Conservation (phyloP, 2,797 vertebrate genomes). For the Falco cherrug region DNA sequence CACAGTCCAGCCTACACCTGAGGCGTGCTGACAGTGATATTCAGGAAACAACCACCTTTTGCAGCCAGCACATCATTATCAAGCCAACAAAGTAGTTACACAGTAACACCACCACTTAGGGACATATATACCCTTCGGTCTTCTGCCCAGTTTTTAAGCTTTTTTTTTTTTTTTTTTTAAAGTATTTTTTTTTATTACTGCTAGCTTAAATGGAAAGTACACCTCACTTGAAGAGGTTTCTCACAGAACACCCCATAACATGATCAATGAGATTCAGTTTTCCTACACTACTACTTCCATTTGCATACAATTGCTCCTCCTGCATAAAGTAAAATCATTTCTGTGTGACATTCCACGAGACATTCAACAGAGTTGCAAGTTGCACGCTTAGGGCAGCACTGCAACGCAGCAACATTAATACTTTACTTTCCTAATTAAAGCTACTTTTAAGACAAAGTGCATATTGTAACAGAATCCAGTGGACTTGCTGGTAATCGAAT, state of each 20-base stretch:
- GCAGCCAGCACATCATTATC: not conserved
- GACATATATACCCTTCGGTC: not conserved
- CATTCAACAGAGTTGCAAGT: not conserved
- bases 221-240: accelerated
- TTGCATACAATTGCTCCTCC: not conserved
- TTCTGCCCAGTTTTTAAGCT: accelerated
- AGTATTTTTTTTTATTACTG: not conserved
- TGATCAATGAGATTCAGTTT: accelerated
- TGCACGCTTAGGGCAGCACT: not conserved
- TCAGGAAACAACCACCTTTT: not conserved
- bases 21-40: not conserved
- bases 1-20: not conserved
- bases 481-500: not conserved
- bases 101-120: not conserved
- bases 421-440: not conserved
- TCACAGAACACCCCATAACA: accelerated
- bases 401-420: not conserved
- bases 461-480: not conserved
- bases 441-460: not conserved
- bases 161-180: no score
- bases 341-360: accelerated
- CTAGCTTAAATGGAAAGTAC: not conserved
- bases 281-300: not conserved
- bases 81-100: not conserved
- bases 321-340: not conserved